These are phyloP conservation scores for Chionis minor DNA, from an alignment of 2,113 vertebrate species.

Conservation along the genomic window DNA sequence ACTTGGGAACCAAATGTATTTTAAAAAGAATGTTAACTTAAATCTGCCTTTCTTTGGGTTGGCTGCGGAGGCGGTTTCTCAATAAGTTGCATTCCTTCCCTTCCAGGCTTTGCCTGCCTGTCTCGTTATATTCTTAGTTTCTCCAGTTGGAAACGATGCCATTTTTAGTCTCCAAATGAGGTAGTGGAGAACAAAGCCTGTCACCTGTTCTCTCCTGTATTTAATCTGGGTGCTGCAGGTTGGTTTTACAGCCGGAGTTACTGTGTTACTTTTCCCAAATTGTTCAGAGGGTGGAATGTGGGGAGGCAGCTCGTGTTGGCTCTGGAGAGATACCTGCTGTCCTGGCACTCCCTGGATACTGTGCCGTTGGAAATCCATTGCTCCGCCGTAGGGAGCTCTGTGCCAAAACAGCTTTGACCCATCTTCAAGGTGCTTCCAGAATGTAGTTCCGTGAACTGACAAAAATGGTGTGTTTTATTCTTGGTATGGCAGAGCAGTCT, in stretches of 20 bases:
- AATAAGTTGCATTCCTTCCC: not conserved
- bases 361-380: fast-evolving
- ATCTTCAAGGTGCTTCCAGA: not conserved
- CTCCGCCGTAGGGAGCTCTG: not conserved
- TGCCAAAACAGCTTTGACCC: not conserved
- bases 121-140: not conserved
- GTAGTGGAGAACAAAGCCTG: not conserved
- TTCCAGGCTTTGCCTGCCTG: not conserved
- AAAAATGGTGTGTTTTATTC: not conserved
- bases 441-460: not conserved
- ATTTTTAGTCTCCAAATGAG: conserved; percentile 2
- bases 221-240: not conserved
- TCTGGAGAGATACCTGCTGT: not conserved
- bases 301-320: not conserved
- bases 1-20: not conserved
- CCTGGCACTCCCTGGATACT: not conserved
- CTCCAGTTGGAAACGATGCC: not conserved
- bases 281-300: not conserved
- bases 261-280: not conserved
- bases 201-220: not conserved
- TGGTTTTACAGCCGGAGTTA: not conserved
- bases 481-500: not conserved
- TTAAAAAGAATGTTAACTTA: not conserved
- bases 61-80: not conserved
- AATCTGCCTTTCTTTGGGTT: not conserved